Conservation (phyloP, 2,113 vertebrate species). For the Plestiodon gilberti region DNA sequence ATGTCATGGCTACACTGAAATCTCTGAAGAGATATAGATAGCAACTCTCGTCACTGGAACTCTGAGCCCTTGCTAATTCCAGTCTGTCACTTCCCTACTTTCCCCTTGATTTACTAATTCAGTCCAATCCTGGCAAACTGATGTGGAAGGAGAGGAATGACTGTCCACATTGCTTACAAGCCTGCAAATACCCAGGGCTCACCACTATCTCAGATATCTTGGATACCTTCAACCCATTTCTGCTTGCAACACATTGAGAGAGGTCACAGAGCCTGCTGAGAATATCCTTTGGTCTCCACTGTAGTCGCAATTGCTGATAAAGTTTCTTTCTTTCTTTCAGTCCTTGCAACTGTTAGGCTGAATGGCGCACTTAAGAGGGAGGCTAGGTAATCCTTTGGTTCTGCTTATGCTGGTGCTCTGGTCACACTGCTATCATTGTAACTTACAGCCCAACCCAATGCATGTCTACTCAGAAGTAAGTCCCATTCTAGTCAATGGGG, state of each 20-base stretch:
- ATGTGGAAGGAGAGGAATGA: not conserved
- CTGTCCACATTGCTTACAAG: conserved; percentile 11
- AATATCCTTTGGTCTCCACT: not conserved
- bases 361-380: not conserved
- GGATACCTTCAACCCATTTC: not conserved
- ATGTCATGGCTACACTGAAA: not conserved
- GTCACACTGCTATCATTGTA: no score
- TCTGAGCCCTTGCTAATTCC: not conserved
- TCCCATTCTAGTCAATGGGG: no score
- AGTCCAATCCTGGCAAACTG: not conserved
- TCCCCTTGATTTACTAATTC: conserved; percentile 27
- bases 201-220: conserved; percentile 26
- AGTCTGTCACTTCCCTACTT: conserved; percentile 26
- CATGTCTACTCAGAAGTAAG: no score
- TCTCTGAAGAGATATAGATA: conserved; percentile 3
- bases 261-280: conserved; percentile 8
- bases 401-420: no score
- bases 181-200: not conserved
- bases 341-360: conserved; percentile 10
- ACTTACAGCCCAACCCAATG: no score
- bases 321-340: conserved; percentile 18
- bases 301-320: fast-evolving
- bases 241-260: not conserved
- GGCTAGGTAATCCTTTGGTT: not conserved
- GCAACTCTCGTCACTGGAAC: not conserved